Evolutionary conservation across 23 tunicate species (phyloP).

Genomic region (Botrylloides violaceus): DNA sequence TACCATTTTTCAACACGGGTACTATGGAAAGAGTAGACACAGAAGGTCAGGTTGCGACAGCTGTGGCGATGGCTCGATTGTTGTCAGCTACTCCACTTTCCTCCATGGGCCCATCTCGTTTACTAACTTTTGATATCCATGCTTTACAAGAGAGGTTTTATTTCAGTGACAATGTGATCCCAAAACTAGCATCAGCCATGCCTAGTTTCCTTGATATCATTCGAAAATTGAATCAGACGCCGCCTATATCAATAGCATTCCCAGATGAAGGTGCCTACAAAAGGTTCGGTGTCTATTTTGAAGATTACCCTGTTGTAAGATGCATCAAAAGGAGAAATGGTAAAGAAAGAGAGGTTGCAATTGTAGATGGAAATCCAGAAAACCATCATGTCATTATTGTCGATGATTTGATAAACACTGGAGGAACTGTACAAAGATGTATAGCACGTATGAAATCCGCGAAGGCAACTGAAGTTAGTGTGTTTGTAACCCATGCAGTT

Average conservation of each 20-base stretch:
- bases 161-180: slow-evolving; percentile 62
- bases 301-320: slow-evolving; percentile 42
- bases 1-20: slow-evolving; percentile 82
- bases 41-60: slow-evolving; percentile 90
- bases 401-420: slow-evolving; percentile 78
- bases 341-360: slow-evolving; percentile 38
- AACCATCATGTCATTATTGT: slow-evolving; percentile 53
- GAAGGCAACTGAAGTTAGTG: slow-evolving; percentile 68
- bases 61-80: slow-evolving; percentile 65
- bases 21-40: slow-evolving; percentile 86
- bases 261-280: slow-evolving; percentile 91
- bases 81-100: slow-evolving; percentile 68
- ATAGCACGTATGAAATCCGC: slow-evolving; percentile 14
- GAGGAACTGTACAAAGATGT: slow-evolving; percentile 57
- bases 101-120: slow-evolving; percentile 61
- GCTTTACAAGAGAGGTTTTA: slow-evolving; percentile 78
- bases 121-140: slow-evolving; percentile 75
- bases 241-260: slow-evolving; percentile 46
- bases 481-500: slow-evolving; percentile 72
- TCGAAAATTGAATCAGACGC: not conserved
- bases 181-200: slow-evolving; percentile 45
- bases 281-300: slow-evolving; percentile 39
- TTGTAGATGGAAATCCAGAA: slow-evolving; percentile 65
- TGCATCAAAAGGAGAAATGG: slow-evolving; percentile 43
- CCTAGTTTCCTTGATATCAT: slow-evolving; percentile 44